phyloP scores from a whole-genome alignment of 2,113 vertebrate species.

The Mustela nigripes region DNA sequence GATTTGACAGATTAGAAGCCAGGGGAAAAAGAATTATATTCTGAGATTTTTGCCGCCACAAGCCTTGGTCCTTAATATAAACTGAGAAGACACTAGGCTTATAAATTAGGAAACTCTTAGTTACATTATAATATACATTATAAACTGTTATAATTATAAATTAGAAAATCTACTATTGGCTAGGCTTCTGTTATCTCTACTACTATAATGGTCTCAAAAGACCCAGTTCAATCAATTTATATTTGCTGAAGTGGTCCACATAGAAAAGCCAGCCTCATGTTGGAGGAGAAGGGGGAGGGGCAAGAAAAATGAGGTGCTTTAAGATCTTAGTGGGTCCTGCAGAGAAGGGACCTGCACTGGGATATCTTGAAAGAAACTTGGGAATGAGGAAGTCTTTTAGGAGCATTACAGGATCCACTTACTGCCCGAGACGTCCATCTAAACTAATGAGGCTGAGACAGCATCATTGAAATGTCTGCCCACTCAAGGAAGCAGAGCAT shows the following conservation, averaged over 20 bases:
- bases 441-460: not conserved
- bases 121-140: not conserved
- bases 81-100: not conserved
- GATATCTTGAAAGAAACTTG: not conserved
- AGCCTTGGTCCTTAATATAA: not conserved
- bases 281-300: not conserved
- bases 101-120: not conserved
- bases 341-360: not conserved
- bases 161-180: not conserved
- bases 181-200: not conserved
- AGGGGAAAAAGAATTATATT: not conserved
- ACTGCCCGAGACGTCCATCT: rapidly evolving
- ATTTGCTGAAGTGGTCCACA: not conserved
- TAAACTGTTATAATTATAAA: not conserved
- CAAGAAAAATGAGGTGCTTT: not conserved
- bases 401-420: not conserved
- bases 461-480: not conserved
- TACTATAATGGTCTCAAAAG: not conserved
- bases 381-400: not conserved
- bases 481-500: not conserved
- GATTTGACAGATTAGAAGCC: not conserved
- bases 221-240: not conserved
- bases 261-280: not conserved
- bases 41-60: conserved; percentile 1
- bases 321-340: not conserved